Evolutionary conservation across 2,113 vertebrate species (phyloP).

Genomic region (Rhinoderma darwinii): DNA sequence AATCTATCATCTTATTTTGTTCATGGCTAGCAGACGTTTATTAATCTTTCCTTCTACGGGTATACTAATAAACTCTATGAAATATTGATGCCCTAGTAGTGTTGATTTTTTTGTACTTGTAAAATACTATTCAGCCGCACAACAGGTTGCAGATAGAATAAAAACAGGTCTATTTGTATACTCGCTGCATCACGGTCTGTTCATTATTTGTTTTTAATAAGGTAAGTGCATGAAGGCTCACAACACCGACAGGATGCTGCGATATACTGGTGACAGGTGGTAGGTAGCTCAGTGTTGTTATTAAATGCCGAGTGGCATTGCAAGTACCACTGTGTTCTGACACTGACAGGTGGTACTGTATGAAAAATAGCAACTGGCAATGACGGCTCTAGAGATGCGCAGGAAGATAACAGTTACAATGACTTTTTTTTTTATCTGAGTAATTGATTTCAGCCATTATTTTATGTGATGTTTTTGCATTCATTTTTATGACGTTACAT

Average conservation of each 20-base stretch:
- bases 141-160: constrained; percentile 43
- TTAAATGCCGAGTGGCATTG: constrained; percentile 43
- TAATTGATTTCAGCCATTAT: background rate
- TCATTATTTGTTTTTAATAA: constrained; percentile 51
- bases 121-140: constrained; percentile 26
- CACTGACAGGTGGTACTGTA: constrained; percentile 41
- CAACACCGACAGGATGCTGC: constrained; percentile 29
- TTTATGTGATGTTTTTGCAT: background rate
- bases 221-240: constrained; percentile 38
- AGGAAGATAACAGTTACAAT: background rate
- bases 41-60: constrained; percentile 19
- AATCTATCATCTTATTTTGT: background rate
- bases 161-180: constrained; percentile 12
- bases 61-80: background rate
- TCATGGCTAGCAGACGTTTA: background rate
- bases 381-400: background rate
- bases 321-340: constrained; percentile 30
- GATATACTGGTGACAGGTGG: constrained; percentile 53
- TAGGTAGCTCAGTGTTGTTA: constrained; percentile 45
- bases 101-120: constrained; percentile 36
- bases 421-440: background rate
- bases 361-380: constrained; percentile 40
- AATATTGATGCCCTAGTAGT: constrained; percentile 30
- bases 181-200: constrained; percentile 26
- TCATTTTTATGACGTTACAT: background rate